phyloP scores from a whole-genome alignment of 2,888 invertebrate species.

The Linhomoeus sp. region DNA sequence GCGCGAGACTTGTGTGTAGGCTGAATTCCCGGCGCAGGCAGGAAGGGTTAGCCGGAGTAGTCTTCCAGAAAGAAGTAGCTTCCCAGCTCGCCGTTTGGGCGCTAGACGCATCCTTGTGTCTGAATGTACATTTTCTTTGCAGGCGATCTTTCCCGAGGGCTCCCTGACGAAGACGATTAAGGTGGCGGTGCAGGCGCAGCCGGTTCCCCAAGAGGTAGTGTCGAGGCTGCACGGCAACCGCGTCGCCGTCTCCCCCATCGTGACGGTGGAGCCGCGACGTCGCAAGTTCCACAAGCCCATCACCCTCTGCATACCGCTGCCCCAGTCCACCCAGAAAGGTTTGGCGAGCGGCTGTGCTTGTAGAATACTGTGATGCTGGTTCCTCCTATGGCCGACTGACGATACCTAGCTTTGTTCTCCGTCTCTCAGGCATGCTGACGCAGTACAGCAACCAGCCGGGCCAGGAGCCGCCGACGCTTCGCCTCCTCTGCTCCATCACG shows the following conservation, averaged over 20 bases:
- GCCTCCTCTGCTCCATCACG: conserved; percentile 36
- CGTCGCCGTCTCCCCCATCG: conserved; percentile 95
- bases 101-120: no score
- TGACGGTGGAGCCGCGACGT: conserved; percentile 90
- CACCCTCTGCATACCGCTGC: conserved; percentile 92
- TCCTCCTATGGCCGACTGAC: no score
- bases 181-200: conserved; percentile 77
- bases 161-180: conserved; percentile 98
- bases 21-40: no score
- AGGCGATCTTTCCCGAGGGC: conserved; percentile 89
- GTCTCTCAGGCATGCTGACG: conserved; percentile 78
- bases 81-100: no score
- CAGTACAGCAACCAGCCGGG: conserved; percentile 46
- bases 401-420: no score
- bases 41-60: no score
- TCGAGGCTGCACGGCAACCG: conserved; percentile 89
- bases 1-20: no score
- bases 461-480: conserved; percentile 59
- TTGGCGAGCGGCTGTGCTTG: no score
- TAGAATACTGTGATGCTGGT: no score
- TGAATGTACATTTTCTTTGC: no score
- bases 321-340: conserved; percentile 77
- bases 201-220: conserved; percentile 85
- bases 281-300: conserved; percentile 99
- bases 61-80: no score